Conservation (phyloP, 2,113 vertebrate genomes). For the chimpanzee (Pan troglodytes) region NHGRI_mPanTro3-v2.1_pri NC_072414.2:69821001-69821500, state of each 20-base stretch:
- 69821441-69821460: neutral
- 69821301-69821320: constrained; percentile 11
- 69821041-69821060: neutral
- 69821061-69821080: neutral
- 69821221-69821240: neutral
- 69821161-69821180: neutral
- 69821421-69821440: neutral
- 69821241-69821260: neutral
- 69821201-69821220: neutral
- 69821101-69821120: neutral
- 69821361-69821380: neutral
- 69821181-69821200: neutral
- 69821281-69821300: constrained; percentile 12
- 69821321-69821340: constrained; percentile 63
- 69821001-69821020: no score
- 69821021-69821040: neutral
- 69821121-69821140: neutral
- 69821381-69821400: neutral
- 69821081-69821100: neutral
- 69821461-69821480: neutral
- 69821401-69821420: constrained; percentile 18
- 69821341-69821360: constrained; percentile 18
- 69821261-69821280: constrained; percentile 18
- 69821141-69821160: neutral
- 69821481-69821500: neutral